Conservation (phyloP, 1,140 invertebrate genomes). For the Brachionus manjavacas region DNA sequence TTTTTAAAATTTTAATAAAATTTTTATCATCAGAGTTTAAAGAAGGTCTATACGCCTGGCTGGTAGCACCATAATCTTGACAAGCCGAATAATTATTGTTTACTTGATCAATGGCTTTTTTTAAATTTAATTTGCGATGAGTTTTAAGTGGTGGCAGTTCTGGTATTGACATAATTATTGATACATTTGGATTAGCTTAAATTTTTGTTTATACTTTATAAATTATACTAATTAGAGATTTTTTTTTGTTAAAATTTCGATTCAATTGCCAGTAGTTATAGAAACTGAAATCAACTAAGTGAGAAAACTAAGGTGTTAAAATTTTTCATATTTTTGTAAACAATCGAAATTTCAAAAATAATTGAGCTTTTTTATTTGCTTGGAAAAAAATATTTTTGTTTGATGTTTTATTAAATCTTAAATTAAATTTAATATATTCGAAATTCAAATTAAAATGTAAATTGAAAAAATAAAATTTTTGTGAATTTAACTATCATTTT, state of each 20-base stretch:
- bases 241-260: background rate
- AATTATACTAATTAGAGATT: conserved; percentile 11
- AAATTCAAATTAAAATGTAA: too few relatives aligned
- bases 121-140: background rate
- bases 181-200: background rate
- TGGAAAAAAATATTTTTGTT: background rate
- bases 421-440: too few relatives aligned
- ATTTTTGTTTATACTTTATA: conserved; percentile 26
- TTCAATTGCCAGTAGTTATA: background rate
- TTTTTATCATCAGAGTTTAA: background rate
- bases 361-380: background rate
- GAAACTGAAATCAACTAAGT: background rate
- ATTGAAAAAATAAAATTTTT: too few relatives aligned
- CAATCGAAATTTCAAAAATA: background rate
- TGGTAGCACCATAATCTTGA: background rate
- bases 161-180: conserved; percentile 4
- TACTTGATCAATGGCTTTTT: conserved; percentile 23
- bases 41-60: background rate
- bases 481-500: too few relatives aligned
- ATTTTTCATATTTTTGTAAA: background rate
- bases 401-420: background rate
- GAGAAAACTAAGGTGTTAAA: background rate
- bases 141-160: background rate
- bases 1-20: conserved; percentile 26
- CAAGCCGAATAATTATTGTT: background rate